Conservation (phyloP, 2,113 vertebrate species). For the Lampris megalopsis region DNA sequence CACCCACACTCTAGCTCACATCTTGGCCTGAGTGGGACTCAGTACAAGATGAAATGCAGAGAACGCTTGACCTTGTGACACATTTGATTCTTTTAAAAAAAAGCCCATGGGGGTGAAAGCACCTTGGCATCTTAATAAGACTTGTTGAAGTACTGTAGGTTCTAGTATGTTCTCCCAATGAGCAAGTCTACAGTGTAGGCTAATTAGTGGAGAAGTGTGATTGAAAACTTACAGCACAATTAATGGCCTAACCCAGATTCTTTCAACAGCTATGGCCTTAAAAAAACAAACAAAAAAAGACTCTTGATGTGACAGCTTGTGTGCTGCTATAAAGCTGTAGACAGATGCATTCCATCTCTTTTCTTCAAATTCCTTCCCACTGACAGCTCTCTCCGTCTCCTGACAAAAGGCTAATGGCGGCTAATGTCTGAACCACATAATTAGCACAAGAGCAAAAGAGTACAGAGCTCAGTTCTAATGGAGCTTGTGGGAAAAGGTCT, state of each 20-base stretch:
- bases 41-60: no score
- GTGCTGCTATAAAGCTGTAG: conserved; percentile 25
- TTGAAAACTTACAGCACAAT: conserved; percentile 25
- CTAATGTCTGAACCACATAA: conserved; percentile 35
- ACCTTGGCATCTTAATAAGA: no score
- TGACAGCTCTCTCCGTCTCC: conserved; percentile 20
- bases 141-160: no score
- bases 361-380: conserved; percentile 31
- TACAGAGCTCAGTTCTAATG: conserved; percentile 19
- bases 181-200: no score
- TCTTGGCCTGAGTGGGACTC: no score
- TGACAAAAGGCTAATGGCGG: conserved; percentile 48
- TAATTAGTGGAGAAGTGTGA: not conserved
- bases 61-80: no score
- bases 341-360: conserved; percentile 31
- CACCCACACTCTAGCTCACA: not conserved
- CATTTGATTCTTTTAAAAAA: no score
- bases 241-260: conserved; percentile 28
- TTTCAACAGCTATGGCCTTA: conserved; percentile 42
- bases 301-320: conserved; percentile 42
- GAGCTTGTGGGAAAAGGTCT: not conserved
- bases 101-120: no score
- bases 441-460: conserved; percentile 35
- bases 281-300: conserved; percentile 26
- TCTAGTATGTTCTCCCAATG: no score